A percentile compares a stretch with the other conserved stretches of the same genome.
These are phyloP conservation scores for Felis catus DNA, from an alignment of 2,113 vertebrate species.

Conservation along the genomic window DNA sequence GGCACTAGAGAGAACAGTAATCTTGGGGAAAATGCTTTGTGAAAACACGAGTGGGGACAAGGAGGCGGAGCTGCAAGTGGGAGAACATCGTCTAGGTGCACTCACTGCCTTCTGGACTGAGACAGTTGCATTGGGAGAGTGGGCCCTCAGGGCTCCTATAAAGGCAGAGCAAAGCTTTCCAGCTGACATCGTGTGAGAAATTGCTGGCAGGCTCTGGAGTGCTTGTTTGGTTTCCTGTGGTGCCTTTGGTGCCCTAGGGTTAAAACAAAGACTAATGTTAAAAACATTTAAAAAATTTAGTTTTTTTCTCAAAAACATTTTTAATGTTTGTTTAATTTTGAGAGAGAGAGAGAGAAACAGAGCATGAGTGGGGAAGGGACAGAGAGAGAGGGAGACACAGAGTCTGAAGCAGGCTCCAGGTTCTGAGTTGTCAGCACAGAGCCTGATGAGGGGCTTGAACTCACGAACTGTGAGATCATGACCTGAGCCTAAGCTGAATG, in stretches of 20 bases:
- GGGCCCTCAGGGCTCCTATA: conserved; percentile 12
- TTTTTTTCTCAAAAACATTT: not conserved
- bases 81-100: not conserved
- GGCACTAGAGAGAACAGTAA: not conserved
- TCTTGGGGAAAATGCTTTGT: not conserved
- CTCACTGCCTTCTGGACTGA: not conserved
- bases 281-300: not conserved
- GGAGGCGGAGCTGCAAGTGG: not conserved
- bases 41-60: not conserved
- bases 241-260: conserved; percentile 55
- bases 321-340: too few species aligned
- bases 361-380: too few species aligned
- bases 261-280: conserved; percentile 33
- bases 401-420: too few species aligned
- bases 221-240: conserved; percentile 48
- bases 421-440: too few species aligned
- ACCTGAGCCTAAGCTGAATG: too few species aligned
- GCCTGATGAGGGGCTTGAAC: too few species aligned
- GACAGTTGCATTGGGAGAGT: not conserved
- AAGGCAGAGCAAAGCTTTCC: conserved; percentile 45
- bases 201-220: conserved; percentile 56
- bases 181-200: conserved; percentile 73
- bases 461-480: too few species aligned
- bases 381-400: too few species aligned
- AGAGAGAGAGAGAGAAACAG: too few species aligned